Percentiles rank a stretch among this genome's conserved stretches.
Evolutionary conservation across 2,113 vertebrate species (phyloP).

Genomic region (Entelurus aequoreus): DNA sequence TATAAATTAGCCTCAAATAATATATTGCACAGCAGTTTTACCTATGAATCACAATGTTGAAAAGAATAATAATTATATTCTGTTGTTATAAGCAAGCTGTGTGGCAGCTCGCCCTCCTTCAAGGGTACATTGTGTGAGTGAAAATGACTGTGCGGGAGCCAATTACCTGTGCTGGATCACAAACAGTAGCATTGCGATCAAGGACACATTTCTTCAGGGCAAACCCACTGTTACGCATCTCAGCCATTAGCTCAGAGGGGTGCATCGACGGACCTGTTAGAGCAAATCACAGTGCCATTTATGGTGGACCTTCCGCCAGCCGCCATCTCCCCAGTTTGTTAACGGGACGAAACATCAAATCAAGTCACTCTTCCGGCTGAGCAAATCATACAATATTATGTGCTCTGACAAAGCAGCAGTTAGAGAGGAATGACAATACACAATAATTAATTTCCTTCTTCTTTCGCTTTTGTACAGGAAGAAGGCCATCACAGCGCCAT

Average conservation of each 20-base stretch:
- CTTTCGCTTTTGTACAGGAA: conserved; percentile 68
- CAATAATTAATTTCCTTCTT: conserved; percentile 92
- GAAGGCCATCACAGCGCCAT: conserved; percentile 81
- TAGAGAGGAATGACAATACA: conserved; percentile 87
- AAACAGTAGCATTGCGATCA: conserved; percentile 91
- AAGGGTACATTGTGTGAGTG: conserved; percentile 12
- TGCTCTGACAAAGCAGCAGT: conserved; percentile 93
- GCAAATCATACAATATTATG: conserved; percentile 98
- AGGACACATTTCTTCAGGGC: conserved; percentile 99
- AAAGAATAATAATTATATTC: neutral
- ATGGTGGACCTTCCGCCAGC: conserved; percentile 81
- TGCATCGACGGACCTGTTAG: conserved; percentile 99
- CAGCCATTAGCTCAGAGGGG: conserved; percentile 99
- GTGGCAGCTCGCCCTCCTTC: neutral
- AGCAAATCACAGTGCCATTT: conserved; percentile 95
- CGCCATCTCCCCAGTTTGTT: conserved; percentile 94
- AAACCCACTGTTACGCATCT: conserved; percentile 99
- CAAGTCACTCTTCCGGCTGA: conserved; percentile 98
- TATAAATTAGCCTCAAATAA: too few species aligned
- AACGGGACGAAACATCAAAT: conserved; percentile 96
- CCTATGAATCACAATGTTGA: neutral
- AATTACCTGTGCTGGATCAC: conserved; percentile 98
- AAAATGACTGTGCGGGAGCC: conserved; percentile 59
- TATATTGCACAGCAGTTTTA: too few species aligned
- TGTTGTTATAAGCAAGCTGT: too few species aligned